Evolutionary conservation across 2,888 invertebrate species (phyloP).

Genomic region (Choreutis nemorana): DNA sequence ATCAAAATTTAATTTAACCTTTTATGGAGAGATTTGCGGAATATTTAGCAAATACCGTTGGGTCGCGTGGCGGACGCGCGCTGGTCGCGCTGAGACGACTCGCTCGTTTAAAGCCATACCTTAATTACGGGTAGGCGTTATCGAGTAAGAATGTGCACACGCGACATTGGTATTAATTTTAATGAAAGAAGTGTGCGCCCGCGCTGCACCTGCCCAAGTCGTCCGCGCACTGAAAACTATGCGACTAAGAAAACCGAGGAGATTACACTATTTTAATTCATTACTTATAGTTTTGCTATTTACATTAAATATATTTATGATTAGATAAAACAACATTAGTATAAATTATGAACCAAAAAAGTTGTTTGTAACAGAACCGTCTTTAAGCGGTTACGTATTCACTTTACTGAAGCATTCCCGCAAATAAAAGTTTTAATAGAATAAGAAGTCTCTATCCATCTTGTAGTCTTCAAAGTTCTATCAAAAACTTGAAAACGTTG

Average conservation of each 20-base stretch:
- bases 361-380: too few relatives aligned
- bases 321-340: too few relatives aligned
- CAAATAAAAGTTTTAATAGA: too few relatives aligned
- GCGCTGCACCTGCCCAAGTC: conserved; percentile 51
- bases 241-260: conserved; percentile 16
- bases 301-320: too few relatives aligned
- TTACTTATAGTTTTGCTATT: conserved; percentile 1
- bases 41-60: conserved; percentile 22
- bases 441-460: too few relatives aligned
- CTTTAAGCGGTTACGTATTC: too few relatives aligned
- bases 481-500: too few relatives aligned
- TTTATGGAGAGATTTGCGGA: neutral
- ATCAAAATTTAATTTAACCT: too few relatives aligned
- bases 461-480: too few relatives aligned
- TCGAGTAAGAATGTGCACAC: conserved; percentile 66
- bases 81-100: conserved; percentile 23
- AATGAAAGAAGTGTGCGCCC: conserved; percentile 64
- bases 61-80: conserved; percentile 47
- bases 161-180: conserved; percentile 67
- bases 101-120: conserved; percentile 42
- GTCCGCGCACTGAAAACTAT: conserved; percentile 50
- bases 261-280: conserved; percentile 7
- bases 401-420: too few relatives aligned
- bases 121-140: conserved; percentile 64
- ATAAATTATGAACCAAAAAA: too few relatives aligned